A percentile compares a stretch with the other conserved stretches of the same genome.
Evolutionary conservation across 2,888 invertebrate species (phyloP).

Genomic region (Meganola albula): DNA sequence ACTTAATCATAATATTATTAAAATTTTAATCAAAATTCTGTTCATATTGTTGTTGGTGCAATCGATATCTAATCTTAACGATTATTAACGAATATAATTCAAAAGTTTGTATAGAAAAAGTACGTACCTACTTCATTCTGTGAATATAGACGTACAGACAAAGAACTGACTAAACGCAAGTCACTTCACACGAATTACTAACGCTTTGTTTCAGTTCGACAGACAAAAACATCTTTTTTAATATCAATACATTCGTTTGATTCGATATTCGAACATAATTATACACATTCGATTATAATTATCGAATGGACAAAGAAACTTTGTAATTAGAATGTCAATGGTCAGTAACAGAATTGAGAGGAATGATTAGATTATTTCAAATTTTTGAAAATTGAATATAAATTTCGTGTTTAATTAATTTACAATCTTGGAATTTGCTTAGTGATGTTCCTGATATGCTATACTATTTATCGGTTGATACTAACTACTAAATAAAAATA

Average conservation of each 20-base stretch:
- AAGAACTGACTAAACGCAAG: slow-evolving; percentile 62
- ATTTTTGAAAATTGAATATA: slow-evolving; percentile 35
- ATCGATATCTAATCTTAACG: slow-evolving; percentile 50
- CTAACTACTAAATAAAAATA: no score
- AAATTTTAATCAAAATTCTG: slow-evolving; percentile 26
- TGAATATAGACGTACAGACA: slow-evolving; percentile 59
- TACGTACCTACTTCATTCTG: slow-evolving; percentile 56
- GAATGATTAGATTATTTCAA: no score
- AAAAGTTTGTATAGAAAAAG: slow-evolving; percentile 41
- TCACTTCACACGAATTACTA: slow-evolving; percentile 74
- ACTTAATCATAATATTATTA: slow-evolving; percentile 15
- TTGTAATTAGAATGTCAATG: slow-evolving; percentile 59
- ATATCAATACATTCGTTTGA: slow-evolving; percentile 50
- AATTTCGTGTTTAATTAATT: slow-evolving; percentile 25
- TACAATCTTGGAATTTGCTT: no score
- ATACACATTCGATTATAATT: slow-evolving; percentile 51
- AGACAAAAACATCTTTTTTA: slow-evolving; percentile 64
- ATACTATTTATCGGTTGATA: no score
- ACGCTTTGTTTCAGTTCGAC: slow-evolving; percentile 65
- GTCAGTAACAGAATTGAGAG: slow-evolving; percentile 30
- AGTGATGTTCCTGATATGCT: no score
- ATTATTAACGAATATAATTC: slow-evolving; percentile 65
- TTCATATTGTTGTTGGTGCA: slow-evolving; percentile 32
- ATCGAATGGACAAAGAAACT: slow-evolving; percentile 42
- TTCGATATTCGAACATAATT: slow-evolving; percentile 58